Conservation (phyloP, 2,113 vertebrate genomes). For the Paedocypris sp. region DNA sequence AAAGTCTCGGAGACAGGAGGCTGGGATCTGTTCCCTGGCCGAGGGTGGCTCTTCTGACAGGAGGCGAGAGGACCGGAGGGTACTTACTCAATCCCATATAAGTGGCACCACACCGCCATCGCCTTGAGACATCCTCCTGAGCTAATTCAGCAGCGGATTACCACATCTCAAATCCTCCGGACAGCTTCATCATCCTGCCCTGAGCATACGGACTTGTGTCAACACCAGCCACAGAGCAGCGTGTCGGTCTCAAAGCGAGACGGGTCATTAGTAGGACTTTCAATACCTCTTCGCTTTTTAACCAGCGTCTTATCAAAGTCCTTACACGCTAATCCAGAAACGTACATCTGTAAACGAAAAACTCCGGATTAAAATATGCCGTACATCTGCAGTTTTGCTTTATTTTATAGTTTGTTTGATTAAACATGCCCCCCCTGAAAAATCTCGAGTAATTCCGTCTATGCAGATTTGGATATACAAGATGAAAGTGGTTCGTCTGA, state of each 20-base stretch:
- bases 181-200: slow-evolving; percentile 56
- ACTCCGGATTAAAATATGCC: no score
- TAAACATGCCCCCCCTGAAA: not conserved
- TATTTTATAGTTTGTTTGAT: no score
- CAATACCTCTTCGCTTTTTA: not conserved
- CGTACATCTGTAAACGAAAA: no score
- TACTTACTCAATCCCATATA: slow-evolving; percentile 32
- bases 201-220: slow-evolving; percentile 4
- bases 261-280: slow-evolving; percentile 1
- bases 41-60: slow-evolving; percentile 7
- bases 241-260: not conserved
- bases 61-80: slow-evolving; percentile 25
- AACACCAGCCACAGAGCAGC: not conserved
- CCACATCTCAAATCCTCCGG: slow-evolving; percentile 33
- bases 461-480: not conserved
- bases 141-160: slow-evolving; percentile 64
- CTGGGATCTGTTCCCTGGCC: slow-evolving; percentile 41
- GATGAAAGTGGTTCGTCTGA: slow-evolving; percentile 8
- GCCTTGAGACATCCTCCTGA: slow-evolving; percentile 67
- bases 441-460: not conserved
- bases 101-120: slow-evolving; percentile 57
- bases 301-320: slow-evolving; percentile 9
- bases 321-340: no score
- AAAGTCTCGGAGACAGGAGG: slow-evolving; percentile 63
- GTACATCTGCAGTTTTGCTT: no score